These are phyloP conservation scores for Heterohyrax brucei DNA, from an alignment of 2,797 vertebrate genomes.

Conservation along the genomic window DNA sequence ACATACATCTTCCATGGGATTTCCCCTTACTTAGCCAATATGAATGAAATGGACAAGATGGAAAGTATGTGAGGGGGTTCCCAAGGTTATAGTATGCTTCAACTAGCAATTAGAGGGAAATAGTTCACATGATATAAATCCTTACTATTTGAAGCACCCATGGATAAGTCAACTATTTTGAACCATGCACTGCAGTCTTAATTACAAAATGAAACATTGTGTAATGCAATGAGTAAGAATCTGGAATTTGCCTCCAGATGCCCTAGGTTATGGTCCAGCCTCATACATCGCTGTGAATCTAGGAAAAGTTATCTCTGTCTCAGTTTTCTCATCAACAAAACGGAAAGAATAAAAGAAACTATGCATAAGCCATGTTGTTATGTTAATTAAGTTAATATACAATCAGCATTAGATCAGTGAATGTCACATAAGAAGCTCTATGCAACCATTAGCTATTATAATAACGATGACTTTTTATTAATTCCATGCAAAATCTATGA, in stretches of 20 bases:
- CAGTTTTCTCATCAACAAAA: neutral
- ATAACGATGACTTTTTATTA: neutral
- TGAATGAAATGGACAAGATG: slow-evolving; percentile 31
- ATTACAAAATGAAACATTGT: neutral
- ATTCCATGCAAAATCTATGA: slow-evolving; percentile 15
- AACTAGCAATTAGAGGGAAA: slow-evolving; percentile 18
- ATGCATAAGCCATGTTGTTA: neutral
- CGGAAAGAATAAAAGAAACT: neutral
- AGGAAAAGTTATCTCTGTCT: slow-evolving; percentile 12
- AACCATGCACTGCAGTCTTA: neutral
- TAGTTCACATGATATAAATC: neutral
- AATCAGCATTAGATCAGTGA: neutral
- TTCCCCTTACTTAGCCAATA: slow-evolving; percentile 23
- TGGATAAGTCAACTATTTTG: neutral
- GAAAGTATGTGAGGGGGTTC: neutral
- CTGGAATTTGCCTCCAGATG: neutral
- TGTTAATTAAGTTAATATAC: neutral
- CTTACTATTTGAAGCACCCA: slow-evolving; percentile 8
- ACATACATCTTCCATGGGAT: slow-evolving; percentile 10
- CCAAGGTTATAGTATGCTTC: neutral
- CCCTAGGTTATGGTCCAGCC: neutral
- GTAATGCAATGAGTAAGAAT: neutral
- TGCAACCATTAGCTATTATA: neutral
- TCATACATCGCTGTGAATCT: neutral
- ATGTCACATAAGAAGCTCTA: neutral